Evolutionary conservation across 2,888 invertebrate genomes (phyloP), one percentile per base, ranked within the genome.

Genomic region (Spodoptera picta): DNA sequence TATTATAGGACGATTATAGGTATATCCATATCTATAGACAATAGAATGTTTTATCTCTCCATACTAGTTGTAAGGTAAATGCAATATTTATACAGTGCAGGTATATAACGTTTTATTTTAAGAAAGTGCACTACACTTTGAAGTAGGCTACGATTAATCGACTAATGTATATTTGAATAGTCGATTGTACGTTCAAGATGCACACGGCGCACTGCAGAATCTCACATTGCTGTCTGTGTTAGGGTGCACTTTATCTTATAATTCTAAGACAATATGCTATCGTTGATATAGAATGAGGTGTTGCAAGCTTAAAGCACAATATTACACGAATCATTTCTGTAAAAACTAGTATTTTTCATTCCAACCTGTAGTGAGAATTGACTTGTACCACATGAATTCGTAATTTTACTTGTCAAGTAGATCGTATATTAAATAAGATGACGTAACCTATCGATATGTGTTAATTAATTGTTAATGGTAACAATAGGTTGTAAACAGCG

Each of bases 1-100:
- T 77, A 66, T 65, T 73, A 73, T 78, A 75, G 75, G 68, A 65
- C 55, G 52, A 79, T 75, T 77, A 75, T 77, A 79, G 75, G 61
- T 73, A 65, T 79, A 81, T 43, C 57, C 63, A 69, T 77, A 81
- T 72, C 73, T 80, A 80, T 82, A 81, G 69, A 65, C 62, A 64
- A 67, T 79, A 81, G 54, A 76, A 64, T 67, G 60, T 72, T 69
- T 71, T 80, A 75, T 73, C 77, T 80, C 79, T 83, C 78, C 81
- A 64, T 79, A 76, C 47, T 80, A 81, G 70, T 72, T 55, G 66
- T 83, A 83, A 79, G 80, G 60, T 69, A 60, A 71, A 79, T 69
- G 77, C 79, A 74, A 76, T 79, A 81, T 79, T 76, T 62, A 69
- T 53, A 60, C 48, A 57, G 50, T 57, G 50, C 66, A 61, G 57